These are phyloP conservation scores for Pantherophis vulpinus DNA, from an alignment of 2,797 vertebrate species.

Conservation along the genomic window DNA sequence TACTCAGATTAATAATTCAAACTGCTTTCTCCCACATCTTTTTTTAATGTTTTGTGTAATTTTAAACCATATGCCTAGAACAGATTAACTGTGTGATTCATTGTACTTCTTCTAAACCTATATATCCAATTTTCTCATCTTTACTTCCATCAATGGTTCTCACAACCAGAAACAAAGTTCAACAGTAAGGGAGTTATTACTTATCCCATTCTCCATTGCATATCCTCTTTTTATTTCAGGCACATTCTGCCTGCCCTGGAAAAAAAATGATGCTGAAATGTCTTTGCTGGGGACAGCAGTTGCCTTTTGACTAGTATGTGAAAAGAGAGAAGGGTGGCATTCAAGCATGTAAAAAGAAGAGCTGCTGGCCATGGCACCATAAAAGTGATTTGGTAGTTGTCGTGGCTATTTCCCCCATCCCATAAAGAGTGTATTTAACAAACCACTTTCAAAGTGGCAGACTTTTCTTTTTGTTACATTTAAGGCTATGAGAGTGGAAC, in stretches of 20 bases:
- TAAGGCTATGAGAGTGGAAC: neutral
- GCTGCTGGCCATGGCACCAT: neutral
- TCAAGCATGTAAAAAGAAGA: neutral
- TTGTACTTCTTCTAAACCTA: neutral
- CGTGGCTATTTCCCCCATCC: neutral
- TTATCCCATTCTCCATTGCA: neutral
- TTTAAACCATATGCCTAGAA: neutral
- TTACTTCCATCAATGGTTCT: neutral
- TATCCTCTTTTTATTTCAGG: neutral
- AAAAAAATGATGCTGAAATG: neutral
- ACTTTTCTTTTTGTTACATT: neutral
- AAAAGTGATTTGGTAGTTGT: neutral
- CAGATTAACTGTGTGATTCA: neutral
- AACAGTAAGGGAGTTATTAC: neutral
- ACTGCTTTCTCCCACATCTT: neutral
- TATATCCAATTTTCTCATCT: neutral
- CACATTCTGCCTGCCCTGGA: neutral
- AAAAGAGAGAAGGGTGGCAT: neutral
- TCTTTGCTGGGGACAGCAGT: neutral
- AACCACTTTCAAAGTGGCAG: neutral
- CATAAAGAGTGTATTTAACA: neutral
- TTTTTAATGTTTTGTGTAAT: neutral
- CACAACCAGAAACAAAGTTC: neutral
- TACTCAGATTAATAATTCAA: neutral
- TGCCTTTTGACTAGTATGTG: neutral